These are phyloP conservation scores for Umimayanthus kanabou DNA, from an alignment of 92 coral and sea anemone species.

Conservation along the genomic window DNA sequence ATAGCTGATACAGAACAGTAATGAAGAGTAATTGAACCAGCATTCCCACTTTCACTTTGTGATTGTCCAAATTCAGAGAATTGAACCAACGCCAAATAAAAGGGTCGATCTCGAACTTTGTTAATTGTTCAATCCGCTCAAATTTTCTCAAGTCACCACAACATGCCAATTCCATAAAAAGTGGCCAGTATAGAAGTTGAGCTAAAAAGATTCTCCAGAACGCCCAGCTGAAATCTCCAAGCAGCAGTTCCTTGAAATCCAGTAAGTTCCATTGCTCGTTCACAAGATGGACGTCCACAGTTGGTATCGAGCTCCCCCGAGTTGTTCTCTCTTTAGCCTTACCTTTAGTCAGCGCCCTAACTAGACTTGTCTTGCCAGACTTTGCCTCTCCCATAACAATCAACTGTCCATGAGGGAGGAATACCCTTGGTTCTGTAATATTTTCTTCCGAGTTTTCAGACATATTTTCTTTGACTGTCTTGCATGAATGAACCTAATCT, in stretches of 20 bases:
- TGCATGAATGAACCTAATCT: too few species aligned
- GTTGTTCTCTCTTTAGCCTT: not conserved
- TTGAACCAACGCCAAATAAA: too few species aligned
- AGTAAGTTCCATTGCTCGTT: not conserved
- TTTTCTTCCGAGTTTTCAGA: too few species aligned
- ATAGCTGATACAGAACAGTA: too few species aligned
- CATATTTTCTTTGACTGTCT: too few species aligned
- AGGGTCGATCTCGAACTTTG: too few species aligned
- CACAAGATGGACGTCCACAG: not conserved
- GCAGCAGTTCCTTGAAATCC: not conserved
- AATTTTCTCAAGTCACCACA: too few species aligned
- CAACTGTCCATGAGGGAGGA: conserved; percentile 2
- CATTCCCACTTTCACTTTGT: too few species aligned
- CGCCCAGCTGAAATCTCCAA: not conserved
- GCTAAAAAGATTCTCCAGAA: not conserved
- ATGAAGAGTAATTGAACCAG: not conserved
- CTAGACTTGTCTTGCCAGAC: not conserved
- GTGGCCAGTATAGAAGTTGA: not conserved
- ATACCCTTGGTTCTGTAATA: not conserved
- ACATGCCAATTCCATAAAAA: not conserved
- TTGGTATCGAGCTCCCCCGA: not conserved
- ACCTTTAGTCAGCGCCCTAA: not conserved
- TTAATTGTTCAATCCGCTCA: too few species aligned
- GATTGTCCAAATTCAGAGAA: too few species aligned
- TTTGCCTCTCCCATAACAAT: conserved; percentile 9